Conservation (phyloP, 1,140 invertebrate species). For the Ceratoteleas bidentatus region DNA sequence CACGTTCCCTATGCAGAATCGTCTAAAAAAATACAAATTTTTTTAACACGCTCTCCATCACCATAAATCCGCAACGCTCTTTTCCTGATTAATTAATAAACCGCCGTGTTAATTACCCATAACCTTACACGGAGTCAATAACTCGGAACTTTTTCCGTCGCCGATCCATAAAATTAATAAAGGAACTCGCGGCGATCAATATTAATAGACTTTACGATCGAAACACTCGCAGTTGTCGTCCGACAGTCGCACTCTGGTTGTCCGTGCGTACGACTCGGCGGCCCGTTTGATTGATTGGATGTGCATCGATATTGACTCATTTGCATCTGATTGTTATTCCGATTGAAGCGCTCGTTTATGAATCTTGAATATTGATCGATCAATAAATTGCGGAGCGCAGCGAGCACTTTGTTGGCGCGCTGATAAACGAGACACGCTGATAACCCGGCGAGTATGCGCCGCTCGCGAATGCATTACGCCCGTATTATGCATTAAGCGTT, state of each 20-base stretch:
- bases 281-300: constrained; percentile 47
- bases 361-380: constrained; percentile 15
- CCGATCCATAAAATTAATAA: constrained; percentile 8
- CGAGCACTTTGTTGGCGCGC: too few species aligned
- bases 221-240: constrained; percentile 4
- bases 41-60: too few species aligned
- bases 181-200: constrained; percentile 1
- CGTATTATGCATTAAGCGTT: too few species aligned
- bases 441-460: too few species aligned
- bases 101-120: constrained; percentile 1
- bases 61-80: too few species aligned
- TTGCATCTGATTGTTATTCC: constrained; percentile 42
- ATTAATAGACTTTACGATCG: constrained; percentile 3
- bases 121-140: background rate
- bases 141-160: background rate
- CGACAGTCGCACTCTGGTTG: constrained; percentile 11
- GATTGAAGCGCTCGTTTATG: background rate
- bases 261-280: constrained; percentile 15
- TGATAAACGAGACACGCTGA: too few species aligned
- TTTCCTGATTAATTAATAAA: background rate
- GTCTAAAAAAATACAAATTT: too few species aligned
- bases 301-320: constrained; percentile 55
- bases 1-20: too few species aligned
- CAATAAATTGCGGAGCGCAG: background rate
- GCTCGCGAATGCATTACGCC: too few species aligned